phyloP scores from a whole-genome alignment of 2,888 invertebrate genomes.

The Phorcus lineatus region DNA sequence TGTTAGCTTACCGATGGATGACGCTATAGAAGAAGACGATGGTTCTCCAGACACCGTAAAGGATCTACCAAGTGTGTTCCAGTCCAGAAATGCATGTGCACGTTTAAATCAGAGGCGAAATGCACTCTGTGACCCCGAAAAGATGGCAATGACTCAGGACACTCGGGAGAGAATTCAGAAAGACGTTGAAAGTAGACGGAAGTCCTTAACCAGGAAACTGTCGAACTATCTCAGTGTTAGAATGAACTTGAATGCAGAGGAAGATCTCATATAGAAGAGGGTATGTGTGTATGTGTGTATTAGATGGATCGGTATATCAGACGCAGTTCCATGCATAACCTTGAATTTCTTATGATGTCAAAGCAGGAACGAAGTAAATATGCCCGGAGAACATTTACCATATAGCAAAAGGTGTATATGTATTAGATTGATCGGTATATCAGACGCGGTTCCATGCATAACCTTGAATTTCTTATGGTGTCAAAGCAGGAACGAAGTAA shows the following conservation, averaged over 20 bases:
- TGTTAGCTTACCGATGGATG: background rate
- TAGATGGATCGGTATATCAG: too few relatives aligned
- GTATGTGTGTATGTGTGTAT: too few relatives aligned
- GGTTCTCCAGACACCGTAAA: background rate
- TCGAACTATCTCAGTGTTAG: conserved; percentile 48
- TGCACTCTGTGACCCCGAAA: conserved; percentile 55
- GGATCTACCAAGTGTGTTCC: background rate
- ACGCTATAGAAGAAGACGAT: background rate
- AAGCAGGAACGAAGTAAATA: too few relatives aligned
- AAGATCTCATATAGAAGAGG: conserved; percentile 47
- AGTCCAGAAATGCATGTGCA: background rate
- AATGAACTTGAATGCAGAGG: conserved; percentile 49
- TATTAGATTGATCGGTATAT: too few relatives aligned
- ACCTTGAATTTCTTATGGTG: too few relatives aligned
- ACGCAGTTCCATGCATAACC: too few relatives aligned
- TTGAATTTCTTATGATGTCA: too few relatives aligned
- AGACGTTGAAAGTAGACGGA: conserved; percentile 47
- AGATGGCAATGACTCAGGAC: conserved; percentile 56
- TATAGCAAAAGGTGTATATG: conserved; percentile 22
- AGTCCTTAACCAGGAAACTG: conserved; percentile 44
- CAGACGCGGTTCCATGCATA: too few relatives aligned
- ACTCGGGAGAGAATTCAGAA: conserved; percentile 50
- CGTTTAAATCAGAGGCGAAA: conserved; percentile 38
- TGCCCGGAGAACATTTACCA: too few relatives aligned
- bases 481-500: too few relatives aligned